Percentiles rank a stretch among this genome's conserved stretches.
These are phyloP conservation scores for Drosophila infuscata DNA, from an alignment of 2,888 invertebrate genomes.

Conservation along the genomic window DNA sequence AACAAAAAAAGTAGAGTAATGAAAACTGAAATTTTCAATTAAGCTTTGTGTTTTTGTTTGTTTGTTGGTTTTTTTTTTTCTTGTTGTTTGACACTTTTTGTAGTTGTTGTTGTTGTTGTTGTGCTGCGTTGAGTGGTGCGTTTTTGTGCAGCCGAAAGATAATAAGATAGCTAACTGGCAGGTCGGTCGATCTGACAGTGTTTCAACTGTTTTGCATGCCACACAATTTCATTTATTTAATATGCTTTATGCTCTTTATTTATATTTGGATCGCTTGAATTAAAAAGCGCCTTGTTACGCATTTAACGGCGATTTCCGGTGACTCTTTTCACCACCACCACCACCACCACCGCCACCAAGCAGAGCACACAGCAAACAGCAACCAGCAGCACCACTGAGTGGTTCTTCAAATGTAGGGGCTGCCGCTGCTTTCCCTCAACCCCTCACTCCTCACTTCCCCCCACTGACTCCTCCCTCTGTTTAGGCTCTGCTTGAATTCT, in stretches of 20 bases:
- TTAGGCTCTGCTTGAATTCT: slow-evolving; percentile 40
- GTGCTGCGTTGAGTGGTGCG: slow-evolving; percentile 3
- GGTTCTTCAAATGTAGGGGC: slow-evolving; percentile 8
- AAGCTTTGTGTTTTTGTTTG: slow-evolving; percentile 52
- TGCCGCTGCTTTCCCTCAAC: neutral
- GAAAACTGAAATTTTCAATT: slow-evolving; percentile 56
- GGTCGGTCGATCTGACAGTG: slow-evolving; percentile 37
- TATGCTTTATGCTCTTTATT: slow-evolving; percentile 52
- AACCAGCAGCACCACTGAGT: slow-evolving; percentile 1
- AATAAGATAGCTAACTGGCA: slow-evolving; percentile 28
- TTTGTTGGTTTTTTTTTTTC: slow-evolving; percentile 10
- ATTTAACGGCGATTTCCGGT: slow-evolving; percentile 77
- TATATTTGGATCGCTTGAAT: slow-evolving; percentile 73
- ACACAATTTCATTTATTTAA: slow-evolving; percentile 77
- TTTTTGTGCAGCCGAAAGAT: slow-evolving; percentile 17
- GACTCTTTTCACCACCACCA: slow-evolving; percentile 23
- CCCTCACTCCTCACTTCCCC: neutral
- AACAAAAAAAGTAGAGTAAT: slow-evolving; percentile 26
- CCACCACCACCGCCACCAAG: neutral
- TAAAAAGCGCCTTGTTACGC: slow-evolving; percentile 79
- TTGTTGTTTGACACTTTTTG: slow-evolving; percentile 36
- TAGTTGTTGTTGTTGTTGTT: slow-evolving; percentile 19
- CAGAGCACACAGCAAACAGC: neutral
- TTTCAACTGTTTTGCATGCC: slow-evolving; percentile 71
- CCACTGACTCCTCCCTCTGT: neutral